Evolutionary conservation across 2,797 vertebrate genomes (phyloP), one percentile per base, ranked within the genome.

Genomic region (Podarcis lilfordi): DNA sequence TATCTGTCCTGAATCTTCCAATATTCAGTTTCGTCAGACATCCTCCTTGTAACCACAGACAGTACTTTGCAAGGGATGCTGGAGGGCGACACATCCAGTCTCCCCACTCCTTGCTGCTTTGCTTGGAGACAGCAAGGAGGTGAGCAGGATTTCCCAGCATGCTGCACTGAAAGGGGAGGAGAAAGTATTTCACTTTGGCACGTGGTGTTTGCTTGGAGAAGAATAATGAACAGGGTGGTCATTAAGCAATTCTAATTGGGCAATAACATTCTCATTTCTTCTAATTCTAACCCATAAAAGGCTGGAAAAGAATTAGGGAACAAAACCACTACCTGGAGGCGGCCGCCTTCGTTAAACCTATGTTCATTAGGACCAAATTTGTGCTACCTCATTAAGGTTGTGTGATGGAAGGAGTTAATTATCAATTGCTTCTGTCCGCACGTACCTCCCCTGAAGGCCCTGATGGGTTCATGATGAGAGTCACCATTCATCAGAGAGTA

Each of bases 371-470:
- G 61, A 89, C 89, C 78, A 89, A 92, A 92, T 96, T 86, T 82
- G 91, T 0, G 13, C 90, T 91, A 92, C 90, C 95, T 95, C 92
- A 94, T 94, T 95, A 94, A 88, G 85, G 91, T 87, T 72, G 89
- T 82, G 89, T 94, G 94, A 94, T 93, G 92, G 93, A 93, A 94
- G 92, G 92, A 94, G 88, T 94, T 93, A 94, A 94, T 95, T 93
- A 94, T 93, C 94, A 94, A 93, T 94, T 94, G 86, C 87, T 89
- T 87, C 88, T 21, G 68, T 78, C 91, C 86, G 85, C 35, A 87
- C 82, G 83, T 76, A 79, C n/a, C 85, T 85, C 88, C 88, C 86
- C 2, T 1, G 2, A 1, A 93, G 88, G 92, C 78, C 66, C 77
- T 74, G 0, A 43, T 1, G 66, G 90, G 87, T 81, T 88, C 90